Percentiles rank a stretch among this genome's conserved stretches.
These are phyloP conservation scores for Glyptemys insculpta DNA, from an alignment of 2,797 vertebrate genomes.

Conservation along the genomic window DNA sequence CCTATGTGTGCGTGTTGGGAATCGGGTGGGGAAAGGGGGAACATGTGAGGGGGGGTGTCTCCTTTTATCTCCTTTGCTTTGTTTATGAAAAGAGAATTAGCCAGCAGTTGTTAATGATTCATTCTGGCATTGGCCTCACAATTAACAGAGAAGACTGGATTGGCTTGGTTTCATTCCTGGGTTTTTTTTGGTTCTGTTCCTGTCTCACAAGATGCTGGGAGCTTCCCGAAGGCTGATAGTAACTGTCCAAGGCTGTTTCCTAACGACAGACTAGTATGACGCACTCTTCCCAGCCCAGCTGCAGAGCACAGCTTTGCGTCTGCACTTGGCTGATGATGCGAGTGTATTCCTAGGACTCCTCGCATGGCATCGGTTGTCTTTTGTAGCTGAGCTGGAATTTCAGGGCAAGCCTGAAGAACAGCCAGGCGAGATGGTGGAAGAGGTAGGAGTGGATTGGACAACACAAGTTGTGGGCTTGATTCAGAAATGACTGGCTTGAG, in stretches of 20 bases:
- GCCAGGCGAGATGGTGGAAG: neutral
- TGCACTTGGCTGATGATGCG: neutral
- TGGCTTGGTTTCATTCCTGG: neutral
- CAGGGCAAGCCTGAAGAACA: neutral
- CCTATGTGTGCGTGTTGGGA: neutral
- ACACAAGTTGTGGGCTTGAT: neutral
- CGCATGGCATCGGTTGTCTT: neutral
- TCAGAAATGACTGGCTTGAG: neutral
- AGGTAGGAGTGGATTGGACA: neutral
- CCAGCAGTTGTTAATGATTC: neutral
- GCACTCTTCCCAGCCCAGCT: neutral
- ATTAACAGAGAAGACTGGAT: neutral
- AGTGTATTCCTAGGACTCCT: neutral
- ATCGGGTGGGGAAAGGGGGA: neutral
- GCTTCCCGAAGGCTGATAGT: neutral
- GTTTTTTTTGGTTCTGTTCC: neutral
- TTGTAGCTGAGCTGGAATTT: neutral
- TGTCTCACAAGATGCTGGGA: neutral
- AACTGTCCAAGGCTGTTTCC: neutral
- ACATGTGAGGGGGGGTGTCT: neutral
- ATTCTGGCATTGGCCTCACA: neutral
- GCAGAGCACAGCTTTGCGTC: neutral
- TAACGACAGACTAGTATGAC: neutral
- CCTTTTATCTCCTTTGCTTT: conserved; percentile 18
- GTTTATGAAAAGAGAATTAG: conserved; percentile 7